Evolutionary conservation across 2,888 invertebrate species (phyloP).

Genomic region (Leucophenga maculata): DNA sequence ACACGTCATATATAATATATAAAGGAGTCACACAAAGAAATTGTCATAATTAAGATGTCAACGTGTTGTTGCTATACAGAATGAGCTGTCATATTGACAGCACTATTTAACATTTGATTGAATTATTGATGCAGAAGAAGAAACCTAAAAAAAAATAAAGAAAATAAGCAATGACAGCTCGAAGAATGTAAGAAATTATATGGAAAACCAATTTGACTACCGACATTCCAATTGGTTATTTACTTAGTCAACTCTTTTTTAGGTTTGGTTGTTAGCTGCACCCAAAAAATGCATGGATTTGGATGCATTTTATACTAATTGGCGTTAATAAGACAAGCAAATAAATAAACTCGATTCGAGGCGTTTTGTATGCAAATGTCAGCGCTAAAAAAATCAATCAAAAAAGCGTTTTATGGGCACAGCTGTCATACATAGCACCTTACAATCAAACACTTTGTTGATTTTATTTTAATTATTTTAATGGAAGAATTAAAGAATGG

Average conservation of each 20-base stretch:
- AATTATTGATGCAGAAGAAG: constrained; percentile 33
- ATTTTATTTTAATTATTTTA: not conserved
- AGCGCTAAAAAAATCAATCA: constrained; percentile 9
- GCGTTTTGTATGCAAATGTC: not conserved
- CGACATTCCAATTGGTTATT: not conserved
- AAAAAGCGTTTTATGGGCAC: constrained; percentile 1
- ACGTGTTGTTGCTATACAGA: constrained; percentile 37
- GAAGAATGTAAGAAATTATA: too few species aligned
- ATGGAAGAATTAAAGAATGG: too few species aligned
- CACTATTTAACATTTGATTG: constrained; percentile 46
- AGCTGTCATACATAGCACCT: constrained; percentile 12
- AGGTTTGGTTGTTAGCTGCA: not conserved
- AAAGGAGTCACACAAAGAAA: constrained; percentile 29
- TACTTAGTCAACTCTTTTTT: not conserved
- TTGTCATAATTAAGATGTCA: constrained; percentile 64
- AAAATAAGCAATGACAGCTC: constrained; percentile 27
- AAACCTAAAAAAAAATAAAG: constrained; percentile 7
- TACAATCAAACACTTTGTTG: not conserved
- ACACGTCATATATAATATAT: constrained; percentile 16
- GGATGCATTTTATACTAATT: constrained; percentile 55
- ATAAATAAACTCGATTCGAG: not conserved
- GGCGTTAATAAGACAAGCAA: constrained; percentile 23
- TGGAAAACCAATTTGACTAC: too few species aligned
- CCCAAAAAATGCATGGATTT: constrained; percentile 30
- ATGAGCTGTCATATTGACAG: constrained; percentile 53